These are phyloP conservation scores for Samia ricini DNA, from an alignment of 1,140 invertebrate species.

Conservation along the genomic window DNA sequence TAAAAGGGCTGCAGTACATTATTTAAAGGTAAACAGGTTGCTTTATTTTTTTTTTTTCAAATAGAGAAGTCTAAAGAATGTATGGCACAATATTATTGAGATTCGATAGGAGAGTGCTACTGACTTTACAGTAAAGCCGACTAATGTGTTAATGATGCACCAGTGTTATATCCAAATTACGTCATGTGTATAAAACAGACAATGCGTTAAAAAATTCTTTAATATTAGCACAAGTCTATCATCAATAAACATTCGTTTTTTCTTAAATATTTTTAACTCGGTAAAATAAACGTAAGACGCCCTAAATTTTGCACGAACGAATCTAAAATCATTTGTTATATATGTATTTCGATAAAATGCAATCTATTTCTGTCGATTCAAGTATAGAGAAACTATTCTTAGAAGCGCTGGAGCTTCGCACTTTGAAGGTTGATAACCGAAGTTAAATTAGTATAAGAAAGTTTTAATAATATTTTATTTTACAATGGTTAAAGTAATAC, in stretches of 20 bases:
- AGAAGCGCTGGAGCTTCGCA: slow-evolving; percentile 16
- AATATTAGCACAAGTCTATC: slow-evolving; percentile 3
- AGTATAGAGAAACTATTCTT: slow-evolving; percentile 36
- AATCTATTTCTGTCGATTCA: slow-evolving; percentile 28
- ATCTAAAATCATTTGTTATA: slow-evolving; percentile 1
- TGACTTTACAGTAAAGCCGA: not conserved
- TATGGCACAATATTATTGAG: too few relatives aligned
- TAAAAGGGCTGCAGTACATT: too few relatives aligned
- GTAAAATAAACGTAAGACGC: slow-evolving; percentile 11
- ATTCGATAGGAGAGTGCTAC: too few relatives aligned
- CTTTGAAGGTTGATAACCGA: slow-evolving; percentile 48
- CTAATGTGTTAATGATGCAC: not conserved
- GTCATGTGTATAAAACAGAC: not conserved
- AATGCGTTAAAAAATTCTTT: slow-evolving; percentile 4
- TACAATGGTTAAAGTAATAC: too few relatives aligned
- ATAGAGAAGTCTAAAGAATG: too few relatives aligned
- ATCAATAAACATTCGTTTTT: slow-evolving; percentile 3
- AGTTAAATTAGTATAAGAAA: slow-evolving; percentile 20
- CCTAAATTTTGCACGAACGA: slow-evolving; percentile 12
- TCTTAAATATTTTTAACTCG: slow-evolving; percentile 6
- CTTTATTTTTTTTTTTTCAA: too few relatives aligned
- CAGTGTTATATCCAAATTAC: not conserved
- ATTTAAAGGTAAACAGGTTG: too few relatives aligned
- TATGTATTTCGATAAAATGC: slow-evolving; percentile 13
- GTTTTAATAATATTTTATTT: not conserved